Evolutionary conservation across 2,113 vertebrate genomes (phyloP).

Genomic region (Entomyzon cyanotis): DNA sequence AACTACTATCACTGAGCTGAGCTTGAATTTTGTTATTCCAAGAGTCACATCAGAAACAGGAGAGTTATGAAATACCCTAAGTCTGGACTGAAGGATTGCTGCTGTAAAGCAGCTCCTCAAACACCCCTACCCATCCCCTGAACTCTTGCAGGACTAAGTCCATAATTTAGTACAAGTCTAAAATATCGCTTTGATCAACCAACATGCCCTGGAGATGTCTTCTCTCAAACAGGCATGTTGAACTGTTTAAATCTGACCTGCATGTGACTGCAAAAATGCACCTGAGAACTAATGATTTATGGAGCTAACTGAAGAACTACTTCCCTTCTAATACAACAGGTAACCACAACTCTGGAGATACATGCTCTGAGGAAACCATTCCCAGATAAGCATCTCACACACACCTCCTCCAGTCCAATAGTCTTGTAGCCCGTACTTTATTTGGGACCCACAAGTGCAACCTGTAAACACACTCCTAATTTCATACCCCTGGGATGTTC

Average conservation of each 20-base stretch:
- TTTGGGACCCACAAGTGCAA: background rate
- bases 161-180: background rate
- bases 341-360: background rate
- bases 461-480: background rate
- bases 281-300: slow-evolving; percentile 11
- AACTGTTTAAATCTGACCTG: slow-evolving; percentile 13
- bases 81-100: background rate
- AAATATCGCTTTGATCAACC: background rate
- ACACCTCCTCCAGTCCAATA: background rate
- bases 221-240: background rate
- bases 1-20: background rate
- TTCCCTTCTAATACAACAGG: background rate
- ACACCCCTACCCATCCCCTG: background rate
- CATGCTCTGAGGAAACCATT: background rate
- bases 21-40: background rate
- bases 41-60: background rate
- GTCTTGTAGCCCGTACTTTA: background rate
- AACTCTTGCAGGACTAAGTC: background rate
- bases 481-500: background rate
- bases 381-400: background rate
- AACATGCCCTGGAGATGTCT: background rate
- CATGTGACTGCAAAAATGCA: slow-evolving; percentile 15
- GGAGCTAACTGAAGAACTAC: background rate
- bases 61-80: background rate
- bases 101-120: background rate